Evolutionary conservation across 2,888 invertebrate genomes (phyloP), one percentile per base, ranked within the genome.

Genomic region (Dryocosmus kuriphilus): DNA sequence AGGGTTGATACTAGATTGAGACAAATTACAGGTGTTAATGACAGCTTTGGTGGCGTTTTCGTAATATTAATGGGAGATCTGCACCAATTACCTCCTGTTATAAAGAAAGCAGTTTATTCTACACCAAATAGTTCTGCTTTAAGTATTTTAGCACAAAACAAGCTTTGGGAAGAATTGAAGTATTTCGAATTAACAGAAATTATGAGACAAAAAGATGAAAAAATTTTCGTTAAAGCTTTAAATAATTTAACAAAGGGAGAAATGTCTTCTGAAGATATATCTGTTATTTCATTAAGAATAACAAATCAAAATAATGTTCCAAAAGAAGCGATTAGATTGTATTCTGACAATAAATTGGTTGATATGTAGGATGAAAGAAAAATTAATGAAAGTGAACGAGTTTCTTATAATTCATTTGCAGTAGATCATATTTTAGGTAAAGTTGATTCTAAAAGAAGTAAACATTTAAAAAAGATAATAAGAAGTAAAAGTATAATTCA

Each of bases 31-130:
- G 82, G 84, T 9, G 79, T 60, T 32, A 81, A 85, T 75, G 71
- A 81, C 78, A 63, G 65, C 19, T 90, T 91, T 84, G 89, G 89
- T 22, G 87, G 88, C 24, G 65, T 88, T 6, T 88, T 88, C 14
- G 81, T 90, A 9, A 77, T 90, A 16, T 81, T 86, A 19, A 84
- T 91, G 65, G 90, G 90, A 27, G 90, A 90, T 79, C 84, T 90
- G 14, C 82, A 86, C 81, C 88, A 90, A 82, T 80, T 89, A 51
- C 86, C 87, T 27, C 88, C 89, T 19, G 88, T 90, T 22, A 81
- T 82, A 46, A 87, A 88, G 60, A 74, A 65, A 11, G 74, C 81
- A 24, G 80, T 88, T 61, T 89, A 82, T 78, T 75, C 75, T 46
- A 27, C 73, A 30, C 76, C 82, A 41, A 74, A 77, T 35, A 60